Evolutionary conservation across 2,888 invertebrate genomes (phyloP), one percentile per base, ranked within the genome.

Genomic region (Automeris io): DNA sequence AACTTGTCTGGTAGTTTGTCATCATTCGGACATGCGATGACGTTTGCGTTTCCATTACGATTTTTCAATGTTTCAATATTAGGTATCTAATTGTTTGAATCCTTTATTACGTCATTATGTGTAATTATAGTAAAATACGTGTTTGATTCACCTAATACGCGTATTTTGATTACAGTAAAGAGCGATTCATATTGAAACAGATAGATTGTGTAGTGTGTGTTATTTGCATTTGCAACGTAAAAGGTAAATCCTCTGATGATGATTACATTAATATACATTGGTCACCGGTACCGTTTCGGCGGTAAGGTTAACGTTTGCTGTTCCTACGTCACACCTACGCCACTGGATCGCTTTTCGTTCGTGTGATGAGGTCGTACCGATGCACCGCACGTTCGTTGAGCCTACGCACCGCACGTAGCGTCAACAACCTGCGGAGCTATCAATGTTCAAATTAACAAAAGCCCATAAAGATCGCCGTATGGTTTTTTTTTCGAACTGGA

Each of bases 291-390:
- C 29, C 29, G 29, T 13, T 29, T 29, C 29, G 8, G 45, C 51
- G 46, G 49, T 61, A 64, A 70, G 72, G 66, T 71, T 58, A 70
- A 68, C 50, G 67, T 53, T 61, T 67, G 51, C 53, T 56, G 43
- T 44, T 46, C 56, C 56, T 66, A 72, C 79, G 79, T 81, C 78
- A 78, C 72, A 54, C 69, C 69, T 66, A 70, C 75, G 64, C 58
- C 57, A 48, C 35, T 35, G 54, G 50, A 45, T 51, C 53, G 56
- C 55, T 58, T 55, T 56, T 50, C 57, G 52, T 61, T 57, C 46
- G 37, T 35, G 35, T 57, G 61, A 60, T 70, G 66, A 70, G 61
- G 63, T 56, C 54, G 59, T 71, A 54, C 47, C 47, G 61, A 78
- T 79, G 70, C 77, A 50, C 35, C 51, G 59, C 77, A 72, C 76